phyloP scores from a whole-genome alignment of 37 sponge, comb jelly and placozoan species.

The Aplysina aerophoba region DNA sequence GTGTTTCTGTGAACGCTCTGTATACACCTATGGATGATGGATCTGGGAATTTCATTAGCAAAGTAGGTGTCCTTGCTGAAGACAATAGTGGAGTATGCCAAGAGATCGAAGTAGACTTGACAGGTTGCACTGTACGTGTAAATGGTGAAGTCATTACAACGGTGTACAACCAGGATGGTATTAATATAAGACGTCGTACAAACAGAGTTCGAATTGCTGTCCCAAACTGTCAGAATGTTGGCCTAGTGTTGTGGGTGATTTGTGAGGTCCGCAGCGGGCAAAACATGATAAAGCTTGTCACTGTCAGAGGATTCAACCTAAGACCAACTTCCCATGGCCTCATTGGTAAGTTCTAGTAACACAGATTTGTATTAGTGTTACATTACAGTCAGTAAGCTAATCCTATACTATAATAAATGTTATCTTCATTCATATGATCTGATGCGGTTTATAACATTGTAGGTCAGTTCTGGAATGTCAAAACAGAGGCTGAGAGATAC shows the following conservation, averaged over 20 bases:
- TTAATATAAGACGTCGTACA: neutral
- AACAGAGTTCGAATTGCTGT: constrained; percentile 59
- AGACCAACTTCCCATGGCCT: constrained; percentile 77
- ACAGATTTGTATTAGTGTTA: too few species aligned
- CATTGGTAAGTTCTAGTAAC: constrained; percentile 54
- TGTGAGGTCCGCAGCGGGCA: constrained; percentile 42
- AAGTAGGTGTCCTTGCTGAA: constrained; percentile 52
- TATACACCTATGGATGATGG: neutral
- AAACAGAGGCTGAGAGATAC: constrained; percentile 32
- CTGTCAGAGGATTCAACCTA: constrained; percentile 68
- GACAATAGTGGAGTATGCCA: constrained; percentile 28
- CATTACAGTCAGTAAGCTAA: too few species aligned
- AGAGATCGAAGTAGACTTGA: constrained; percentile 49
- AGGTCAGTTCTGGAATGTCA: constrained; percentile 88
- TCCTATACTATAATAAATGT: too few species aligned
- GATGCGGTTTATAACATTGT: too few species aligned
- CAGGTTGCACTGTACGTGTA: constrained; percentile 42
- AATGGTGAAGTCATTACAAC: neutral
- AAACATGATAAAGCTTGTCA: constrained; percentile 58
- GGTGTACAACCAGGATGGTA: constrained; percentile 14
- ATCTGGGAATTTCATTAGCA: constrained; percentile 57
- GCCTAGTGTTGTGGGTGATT: constrained; percentile 72
- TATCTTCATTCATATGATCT: too few species aligned
- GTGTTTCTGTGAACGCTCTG: constrained; percentile 31
- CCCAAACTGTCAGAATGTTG: constrained; percentile 72